Conservation (phyloP, 1,140 invertebrate species). For the Drosophila arawakana region DNA sequence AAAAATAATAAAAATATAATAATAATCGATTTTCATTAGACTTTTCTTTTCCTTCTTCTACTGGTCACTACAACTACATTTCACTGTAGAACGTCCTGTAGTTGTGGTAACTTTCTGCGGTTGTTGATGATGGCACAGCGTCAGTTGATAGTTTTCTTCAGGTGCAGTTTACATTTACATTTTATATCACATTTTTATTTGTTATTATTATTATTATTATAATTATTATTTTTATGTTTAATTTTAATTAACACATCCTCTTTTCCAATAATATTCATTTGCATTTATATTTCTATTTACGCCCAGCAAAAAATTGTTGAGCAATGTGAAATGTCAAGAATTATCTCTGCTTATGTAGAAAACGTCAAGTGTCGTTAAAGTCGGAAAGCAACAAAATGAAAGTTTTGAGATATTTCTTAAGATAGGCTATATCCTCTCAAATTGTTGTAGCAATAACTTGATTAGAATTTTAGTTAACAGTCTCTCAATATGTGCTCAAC, state of each 20-base stretch:
- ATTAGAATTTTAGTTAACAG: constrained; percentile 17
- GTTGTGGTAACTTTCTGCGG: constrained; percentile 21
- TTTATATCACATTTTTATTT: constrained; percentile 77
- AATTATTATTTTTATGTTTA: constrained; percentile 62
- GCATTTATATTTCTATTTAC: constrained; percentile 50
- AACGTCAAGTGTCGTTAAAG: not conserved
- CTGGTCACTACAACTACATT: constrained; percentile 29
- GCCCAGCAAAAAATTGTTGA: constrained; percentile 64
- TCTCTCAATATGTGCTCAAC: constrained; percentile 30
- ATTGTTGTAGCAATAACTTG: constrained; percentile 9
- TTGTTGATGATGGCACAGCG: constrained; percentile 76
- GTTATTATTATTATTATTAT: constrained; percentile 51
- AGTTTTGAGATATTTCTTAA: constrained; percentile 1
- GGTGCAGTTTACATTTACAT: constrained; percentile 80
- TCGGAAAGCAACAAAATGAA: constrained; percentile 6
- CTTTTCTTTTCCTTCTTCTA: not conserved
- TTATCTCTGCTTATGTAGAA: constrained; percentile 47
- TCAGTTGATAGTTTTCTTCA: constrained; percentile 79
- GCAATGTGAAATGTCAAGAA: constrained; percentile 66
- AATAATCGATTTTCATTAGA: constrained; percentile 27
- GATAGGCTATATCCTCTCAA: not conserved
- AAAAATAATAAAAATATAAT: constrained; percentile 38
- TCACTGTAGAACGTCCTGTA: constrained; percentile 33
- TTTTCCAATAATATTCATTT: constrained; percentile 23
- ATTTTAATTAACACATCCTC: constrained; percentile 69